Conservation (phyloP, 2,113 vertebrate species). For the Psittacara wagleri region DNA sequence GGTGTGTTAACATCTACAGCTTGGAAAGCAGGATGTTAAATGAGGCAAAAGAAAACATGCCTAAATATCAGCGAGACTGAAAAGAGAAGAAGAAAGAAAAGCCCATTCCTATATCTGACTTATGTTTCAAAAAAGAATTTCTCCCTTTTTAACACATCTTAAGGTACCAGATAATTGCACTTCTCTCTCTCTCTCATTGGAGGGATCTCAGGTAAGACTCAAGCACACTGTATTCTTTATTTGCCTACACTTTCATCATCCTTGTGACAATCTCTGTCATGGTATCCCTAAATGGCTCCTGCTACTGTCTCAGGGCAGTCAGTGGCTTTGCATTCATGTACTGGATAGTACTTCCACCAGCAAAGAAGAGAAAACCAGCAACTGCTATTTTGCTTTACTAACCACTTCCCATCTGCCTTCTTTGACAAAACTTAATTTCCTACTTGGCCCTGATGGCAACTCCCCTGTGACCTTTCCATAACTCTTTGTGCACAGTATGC, state of each 20-base stretch:
- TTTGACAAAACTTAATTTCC: neutral
- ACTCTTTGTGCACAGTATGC: neutral
- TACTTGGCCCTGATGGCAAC: neutral
- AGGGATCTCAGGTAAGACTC: neutral
- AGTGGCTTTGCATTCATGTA: neutral
- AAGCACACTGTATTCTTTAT: neutral
- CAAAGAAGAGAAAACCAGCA: neutral
- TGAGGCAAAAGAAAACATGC: neutral
- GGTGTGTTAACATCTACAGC: neutral
- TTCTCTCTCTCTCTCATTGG: neutral
- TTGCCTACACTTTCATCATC: neutral
- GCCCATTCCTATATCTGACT: neutral
- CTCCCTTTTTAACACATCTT: neutral
- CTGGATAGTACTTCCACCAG: neutral
- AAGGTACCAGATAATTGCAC: neutral
- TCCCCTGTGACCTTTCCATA: neutral
- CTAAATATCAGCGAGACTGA: neutral
- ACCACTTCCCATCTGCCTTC: neutral
- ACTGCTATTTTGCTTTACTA: neutral
- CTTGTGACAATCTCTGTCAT: neutral
- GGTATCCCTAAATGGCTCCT: neutral
- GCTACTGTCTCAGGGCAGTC: accelerated
- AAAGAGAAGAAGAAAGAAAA: neutral
- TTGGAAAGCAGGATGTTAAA: neutral
- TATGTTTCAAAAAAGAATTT: neutral